phyloP scores from a whole-genome alignment of 2,797 vertebrate genomes.

The Leptoclinus maculatus region DNA sequence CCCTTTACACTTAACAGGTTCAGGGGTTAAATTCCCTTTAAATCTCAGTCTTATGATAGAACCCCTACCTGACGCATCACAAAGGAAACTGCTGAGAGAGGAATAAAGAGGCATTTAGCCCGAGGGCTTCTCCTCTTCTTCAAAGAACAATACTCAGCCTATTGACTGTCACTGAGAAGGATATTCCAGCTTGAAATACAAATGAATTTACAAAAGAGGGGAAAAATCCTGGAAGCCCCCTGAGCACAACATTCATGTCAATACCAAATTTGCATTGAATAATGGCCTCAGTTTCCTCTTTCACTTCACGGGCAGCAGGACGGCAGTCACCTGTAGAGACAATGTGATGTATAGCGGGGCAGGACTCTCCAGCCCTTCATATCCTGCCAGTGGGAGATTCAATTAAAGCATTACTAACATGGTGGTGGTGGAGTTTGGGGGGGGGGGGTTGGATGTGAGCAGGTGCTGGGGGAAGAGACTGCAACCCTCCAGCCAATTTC shows the following conservation, averaged over 20 bases:
- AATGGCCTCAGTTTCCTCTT: constrained; percentile 71
- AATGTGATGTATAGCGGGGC: constrained; percentile 43
- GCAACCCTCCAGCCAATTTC: background rate
- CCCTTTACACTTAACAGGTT: constrained; percentile 1
- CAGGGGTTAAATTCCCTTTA: constrained; percentile 16
- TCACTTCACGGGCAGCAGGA: constrained; percentile 54
- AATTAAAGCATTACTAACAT: constrained; percentile 50
- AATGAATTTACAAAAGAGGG: constrained; percentile 49
- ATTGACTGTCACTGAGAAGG: constrained; percentile 14
- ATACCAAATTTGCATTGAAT: constrained; percentile 70
- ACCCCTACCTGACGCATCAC: constrained; percentile 50
- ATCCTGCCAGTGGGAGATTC: constrained; percentile 58
- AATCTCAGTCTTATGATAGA: constrained; percentile 17
- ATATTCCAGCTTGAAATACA: constrained; percentile 53
- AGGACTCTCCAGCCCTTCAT: constrained; percentile 41
- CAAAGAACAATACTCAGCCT: constrained; percentile 48
- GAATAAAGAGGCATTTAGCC: constrained; percentile 37
- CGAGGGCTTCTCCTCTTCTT: constrained; percentile 37
- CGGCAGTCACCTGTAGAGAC: constrained; percentile 60
- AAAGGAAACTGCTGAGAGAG: constrained; percentile 51
- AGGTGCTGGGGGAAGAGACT: background rate
- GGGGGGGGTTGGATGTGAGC: background rate
- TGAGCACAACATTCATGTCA: constrained; percentile 57
- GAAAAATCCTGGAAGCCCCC: background rate
- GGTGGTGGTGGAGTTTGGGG: background rate